phyloP scores from a whole-genome alignment of 2,888 invertebrate species.

The Drosophila buzzatii region DNA sequence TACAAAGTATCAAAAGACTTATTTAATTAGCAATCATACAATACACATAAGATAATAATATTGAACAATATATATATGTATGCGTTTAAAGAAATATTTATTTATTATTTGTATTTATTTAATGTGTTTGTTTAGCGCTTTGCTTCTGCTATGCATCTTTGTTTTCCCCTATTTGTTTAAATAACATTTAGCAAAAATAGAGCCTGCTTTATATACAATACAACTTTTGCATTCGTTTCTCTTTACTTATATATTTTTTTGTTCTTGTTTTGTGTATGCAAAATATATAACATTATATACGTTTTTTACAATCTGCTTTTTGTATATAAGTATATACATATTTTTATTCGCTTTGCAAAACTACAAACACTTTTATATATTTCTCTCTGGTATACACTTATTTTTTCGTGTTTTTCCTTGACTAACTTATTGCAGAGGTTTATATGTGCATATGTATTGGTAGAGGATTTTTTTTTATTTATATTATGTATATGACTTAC shows the following conservation, averaged over 20 bases:
- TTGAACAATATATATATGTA: constrained; percentile 71
- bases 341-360: constrained; percentile 51
- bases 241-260: constrained; percentile 21
- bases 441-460: constrained; percentile 69
- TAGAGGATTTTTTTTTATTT: constrained; percentile 57
- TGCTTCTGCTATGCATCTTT: constrained; percentile 67
- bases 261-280: constrained; percentile 62
- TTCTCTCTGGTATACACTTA: constrained; percentile 35
- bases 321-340: constrained; percentile 59
- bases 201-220: constrained; percentile 78
- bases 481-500: constrained; percentile 61
- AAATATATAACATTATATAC: constrained; percentile 68
- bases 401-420: constrained; percentile 60
- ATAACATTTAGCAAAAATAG: constrained; percentile 83
- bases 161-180: constrained; percentile 78
- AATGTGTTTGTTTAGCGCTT: constrained; percentile 68
- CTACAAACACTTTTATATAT: constrained; percentile 57
- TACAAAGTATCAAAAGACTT: constrained; percentile 79
- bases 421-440: constrained; percentile 77
- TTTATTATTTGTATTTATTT: constrained; percentile 31
- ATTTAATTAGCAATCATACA: constrained; percentile 77
- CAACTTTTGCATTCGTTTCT: constrained; percentile 62
- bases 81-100: constrained; percentile 46
- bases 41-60: constrained; percentile 75
- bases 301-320: constrained; percentile 38